Evolutionary conservation across 1,140 invertebrate genomes (phyloP), one percentile per base, ranked within the genome.

Genomic region (Augochlora pura): DNA sequence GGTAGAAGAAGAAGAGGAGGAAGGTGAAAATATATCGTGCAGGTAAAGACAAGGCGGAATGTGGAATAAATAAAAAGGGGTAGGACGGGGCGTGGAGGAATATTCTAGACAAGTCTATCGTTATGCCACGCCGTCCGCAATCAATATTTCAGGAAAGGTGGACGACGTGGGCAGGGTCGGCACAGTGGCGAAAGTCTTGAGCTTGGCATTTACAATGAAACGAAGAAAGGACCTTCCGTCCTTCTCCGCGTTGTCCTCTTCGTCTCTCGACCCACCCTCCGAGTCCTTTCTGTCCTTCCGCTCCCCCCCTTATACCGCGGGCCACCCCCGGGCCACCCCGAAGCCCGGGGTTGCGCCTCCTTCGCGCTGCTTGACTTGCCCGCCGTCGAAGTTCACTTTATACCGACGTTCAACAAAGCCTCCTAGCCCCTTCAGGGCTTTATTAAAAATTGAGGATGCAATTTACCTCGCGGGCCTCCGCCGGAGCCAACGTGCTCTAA

Each of bases 401-500:
- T 91, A 91, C 82, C 89, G 86, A 87, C 88, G 79, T 88, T 86
- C 89, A 89, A 90, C 87, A 91, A 90, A 91, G 88, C 85, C 87
- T 87, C 82, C 79, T 82, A 75, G 84, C 86, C 89, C 87, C 88
- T 88, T 77, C 82, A 80, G 76, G 82, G 84, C 87, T 90, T 91
- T 91, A 91, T 91, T 91, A 91, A 91, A 91, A 91, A 91, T 91
- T 90, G 88, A 91, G 85, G 86, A 90, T 88, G 90, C 90, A 91
- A 91, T 91, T 91, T 89, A 88, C 89, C 89, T 86, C 85, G 68
- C 83, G 83, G 82, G 32, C 66, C 62, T 42, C 84, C 83, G 86
- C 80, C 86, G 82, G 78, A 78, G 77, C 77, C 86, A 81, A 83
- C 89, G 82, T 84, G 82, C 87, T 89, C 89, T 91, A 90, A 91